These are phyloP conservation scores for Volucella bombylans DNA, from an alignment of 2,888 invertebrate species.

Conservation along the genomic window DNA sequence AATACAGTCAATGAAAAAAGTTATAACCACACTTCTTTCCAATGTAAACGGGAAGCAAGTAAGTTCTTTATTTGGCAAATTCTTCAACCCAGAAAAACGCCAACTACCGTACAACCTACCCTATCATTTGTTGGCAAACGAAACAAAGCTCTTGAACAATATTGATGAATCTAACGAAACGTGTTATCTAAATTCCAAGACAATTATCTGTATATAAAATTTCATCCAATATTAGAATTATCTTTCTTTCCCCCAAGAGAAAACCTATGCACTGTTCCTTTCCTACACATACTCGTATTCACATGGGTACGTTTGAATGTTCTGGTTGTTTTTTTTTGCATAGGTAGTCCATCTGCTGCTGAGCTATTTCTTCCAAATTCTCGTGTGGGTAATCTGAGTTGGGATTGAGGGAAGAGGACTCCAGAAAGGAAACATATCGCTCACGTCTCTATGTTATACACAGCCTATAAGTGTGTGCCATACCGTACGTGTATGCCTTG, in stretches of 20 bases:
- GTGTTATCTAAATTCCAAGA: constrained; percentile 59
- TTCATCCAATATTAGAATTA: constrained; percentile 54
- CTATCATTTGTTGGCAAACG: not conserved
- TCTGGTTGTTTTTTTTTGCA: not conserved
- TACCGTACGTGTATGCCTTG: constrained; percentile 64
- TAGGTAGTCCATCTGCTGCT: constrained; percentile 49
- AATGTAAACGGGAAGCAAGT: no score
- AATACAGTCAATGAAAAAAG: no score
- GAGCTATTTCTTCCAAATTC: constrained; percentile 47
- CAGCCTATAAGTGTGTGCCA: constrained; percentile 41
- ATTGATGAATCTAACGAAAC: constrained; percentile 59
- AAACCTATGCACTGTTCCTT: not conserved
- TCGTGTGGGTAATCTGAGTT: constrained; percentile 1
- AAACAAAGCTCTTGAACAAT: constrained; percentile 40
- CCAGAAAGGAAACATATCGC: constrained; percentile 62
- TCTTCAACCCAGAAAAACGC: not conserved
- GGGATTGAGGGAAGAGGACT: not conserved
- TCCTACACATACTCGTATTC: no score
- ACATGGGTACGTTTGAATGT: not conserved
- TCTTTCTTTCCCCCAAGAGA: constrained; percentile 30
- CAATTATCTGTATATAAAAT: constrained; percentile 61
- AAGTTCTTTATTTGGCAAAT: no score
- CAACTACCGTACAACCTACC: not conserved
- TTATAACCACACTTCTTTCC: no score
- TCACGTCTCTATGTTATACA: constrained; percentile 57